A percentile compares a stretch with the other conserved stretches of the same genome.
phyloP scores from a whole-genome alignment of 2,888 invertebrate genomes.

The Ceramica pisi region DNA sequence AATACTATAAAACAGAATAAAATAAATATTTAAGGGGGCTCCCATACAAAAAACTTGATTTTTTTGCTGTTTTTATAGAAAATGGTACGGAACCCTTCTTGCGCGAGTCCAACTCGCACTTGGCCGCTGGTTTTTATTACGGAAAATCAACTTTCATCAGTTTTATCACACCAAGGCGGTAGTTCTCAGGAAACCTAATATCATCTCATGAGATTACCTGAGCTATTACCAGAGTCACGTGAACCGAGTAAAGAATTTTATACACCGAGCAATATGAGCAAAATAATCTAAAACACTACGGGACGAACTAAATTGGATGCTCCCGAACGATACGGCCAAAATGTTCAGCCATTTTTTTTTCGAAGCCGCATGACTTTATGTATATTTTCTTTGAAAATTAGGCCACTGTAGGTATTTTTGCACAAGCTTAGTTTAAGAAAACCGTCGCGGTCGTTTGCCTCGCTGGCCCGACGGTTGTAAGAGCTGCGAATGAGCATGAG shows the following conservation, averaged over 20 bases:
- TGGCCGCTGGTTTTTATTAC: too few species aligned
- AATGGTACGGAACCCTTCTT: too few species aligned
- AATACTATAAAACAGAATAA: too few species aligned
- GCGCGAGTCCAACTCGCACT: too few species aligned
- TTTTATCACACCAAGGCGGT: constrained; percentile 9
- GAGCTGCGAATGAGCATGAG: too few species aligned
- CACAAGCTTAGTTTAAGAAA: not conserved
- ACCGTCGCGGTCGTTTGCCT: not conserved
- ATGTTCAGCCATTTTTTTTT: constrained; percentile 18
- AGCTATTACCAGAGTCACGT: constrained; percentile 39
- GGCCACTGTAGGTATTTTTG: too few species aligned
- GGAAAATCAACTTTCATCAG: constrained; percentile 19
- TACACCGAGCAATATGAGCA: constrained; percentile 36
- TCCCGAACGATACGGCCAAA: constrained; percentile 4
- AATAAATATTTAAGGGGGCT: too few species aligned
- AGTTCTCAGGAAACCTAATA: constrained; percentile 20
- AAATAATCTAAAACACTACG: constrained; percentile 47
- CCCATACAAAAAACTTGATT: too few species aligned
- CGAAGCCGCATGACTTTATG: not conserved
- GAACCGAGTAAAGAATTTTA: constrained; percentile 40
- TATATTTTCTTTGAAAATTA: not conserved
- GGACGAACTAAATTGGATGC: constrained; percentile 36
- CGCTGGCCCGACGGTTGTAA: too few species aligned
- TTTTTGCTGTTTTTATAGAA: too few species aligned
- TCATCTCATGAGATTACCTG: constrained; percentile 38